Evolutionary conservation across 23 tunicate genomes (phyloP), one percentile per base, ranked within the genome.

Genomic region (Halocynthia aurantium): DNA sequence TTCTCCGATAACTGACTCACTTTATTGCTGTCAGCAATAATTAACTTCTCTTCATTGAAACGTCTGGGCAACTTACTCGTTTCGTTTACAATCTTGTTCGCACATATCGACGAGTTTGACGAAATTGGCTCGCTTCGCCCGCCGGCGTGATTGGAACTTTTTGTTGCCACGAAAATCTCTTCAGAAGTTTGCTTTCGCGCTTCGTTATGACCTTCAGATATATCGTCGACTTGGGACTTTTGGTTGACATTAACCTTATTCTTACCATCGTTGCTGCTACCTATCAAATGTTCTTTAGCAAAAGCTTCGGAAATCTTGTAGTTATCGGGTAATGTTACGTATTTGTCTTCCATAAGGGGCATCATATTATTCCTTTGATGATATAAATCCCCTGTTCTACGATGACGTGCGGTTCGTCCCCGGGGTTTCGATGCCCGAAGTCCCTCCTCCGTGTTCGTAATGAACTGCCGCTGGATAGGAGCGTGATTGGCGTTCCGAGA

Each of bases 281-380:
- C 60, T 19, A 64, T 53, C 8, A 54, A 74, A 17, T 54, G 55
- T 50, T 44, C 62, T 8, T 20, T 15, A 2, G 65, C 13, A 53
- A 13, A 74, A 8, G 18, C 22, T 10, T 74, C 78, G 17, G 78
- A 21, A 19, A 54, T 62, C 56, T 74, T 74, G 31, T 74, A 74
- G 56, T 74, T 74, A 12, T 55, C 78, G 0, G 78, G 78, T 8
- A 74, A 53, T 54, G 64, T 74, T 22, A 74, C 40, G 40, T 74
- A 54, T 74, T 53, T 22, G 40, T 74, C 78, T 20, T 74, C 78
- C 78, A 53, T 13, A 10, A 21, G 6, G 13, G 78, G 62, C 8
- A 54, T 8, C 10, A 54, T 10, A 10, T 20, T 44, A 2, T 9
- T 52, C 6, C 78, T 10, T 17, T 15, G 10, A 21, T n/a, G 50